Conservation (phyloP, 2,888 invertebrate genomes). For the Flexamia atlantica region DNA sequence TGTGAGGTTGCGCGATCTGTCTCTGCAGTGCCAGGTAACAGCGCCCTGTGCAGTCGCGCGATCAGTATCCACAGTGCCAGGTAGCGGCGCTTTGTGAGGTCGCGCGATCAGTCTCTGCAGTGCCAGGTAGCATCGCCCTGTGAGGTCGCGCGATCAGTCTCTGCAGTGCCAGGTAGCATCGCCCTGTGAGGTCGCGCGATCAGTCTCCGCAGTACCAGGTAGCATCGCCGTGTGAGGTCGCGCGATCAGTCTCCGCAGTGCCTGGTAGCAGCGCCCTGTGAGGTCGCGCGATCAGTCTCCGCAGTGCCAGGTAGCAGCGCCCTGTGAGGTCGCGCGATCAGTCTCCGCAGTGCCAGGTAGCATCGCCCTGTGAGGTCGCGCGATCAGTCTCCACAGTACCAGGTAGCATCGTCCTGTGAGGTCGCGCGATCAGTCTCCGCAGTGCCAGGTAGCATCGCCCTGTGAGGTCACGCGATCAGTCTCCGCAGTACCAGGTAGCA, state of each 20-base stretch:
- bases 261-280: not conserved
- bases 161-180: constrained; percentile 12
- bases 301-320: not conserved
- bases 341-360: constrained; percentile 16
- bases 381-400: not conserved
- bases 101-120: not conserved
- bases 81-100: not conserved
- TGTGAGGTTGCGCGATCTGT: not conserved
- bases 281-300: not conserved
- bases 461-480: not conserved
- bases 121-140: not conserved
- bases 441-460: not conserved
- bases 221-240: not conserved
- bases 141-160: not conserved
- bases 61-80: too few species aligned
- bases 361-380: not conserved
- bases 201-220: constrained; percentile 5
- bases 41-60: not conserved
- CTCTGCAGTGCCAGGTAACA: constrained; percentile 11
- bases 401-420: not conserved
- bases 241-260: not conserved
- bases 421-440: not conserved
- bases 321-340: not conserved
- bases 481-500: constrained; percentile 11
- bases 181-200: not conserved